A percentile compares a stretch with the other conserved stretches of the same genome.
phyloP scores from a whole-genome alignment of 2,797 vertebrate genomes.

The Fringilla coelebs region DNA sequence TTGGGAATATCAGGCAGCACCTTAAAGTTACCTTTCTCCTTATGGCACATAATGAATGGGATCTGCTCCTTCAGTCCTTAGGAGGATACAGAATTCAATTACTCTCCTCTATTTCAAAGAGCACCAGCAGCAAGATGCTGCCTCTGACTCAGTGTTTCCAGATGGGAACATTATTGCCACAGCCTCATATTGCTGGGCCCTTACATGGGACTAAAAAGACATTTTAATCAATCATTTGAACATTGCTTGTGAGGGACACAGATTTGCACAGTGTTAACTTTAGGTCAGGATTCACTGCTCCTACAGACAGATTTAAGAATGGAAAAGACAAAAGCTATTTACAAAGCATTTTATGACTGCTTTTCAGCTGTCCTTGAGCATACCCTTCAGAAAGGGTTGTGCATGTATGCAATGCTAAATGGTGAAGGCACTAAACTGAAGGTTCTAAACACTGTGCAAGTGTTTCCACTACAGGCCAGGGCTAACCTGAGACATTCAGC shows the following conservation, averaged over 20 bases:
- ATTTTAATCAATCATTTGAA: background rate
- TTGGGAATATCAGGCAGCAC: background rate
- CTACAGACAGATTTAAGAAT: background rate
- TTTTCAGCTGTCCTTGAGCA: background rate
- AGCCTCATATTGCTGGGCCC: background rate
- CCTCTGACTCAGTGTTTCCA: background rate
- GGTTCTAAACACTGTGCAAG: background rate
- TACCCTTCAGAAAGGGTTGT: background rate
- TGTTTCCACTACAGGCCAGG: background rate
- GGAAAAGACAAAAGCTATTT: background rate
- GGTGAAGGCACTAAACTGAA: background rate
- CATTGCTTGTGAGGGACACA: background rate
- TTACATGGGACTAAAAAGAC: background rate
- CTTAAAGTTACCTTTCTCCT: background rate
- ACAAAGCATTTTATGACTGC: background rate
- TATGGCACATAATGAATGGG: accelerated
- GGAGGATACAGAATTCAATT: background rate
- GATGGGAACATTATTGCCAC: background rate
- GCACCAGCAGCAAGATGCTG: background rate
- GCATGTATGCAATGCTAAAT: background rate
- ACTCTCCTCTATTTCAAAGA: background rate
- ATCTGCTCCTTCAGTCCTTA: background rate
- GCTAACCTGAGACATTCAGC: background rate
- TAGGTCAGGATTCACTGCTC: background rate
- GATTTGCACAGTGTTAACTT: background rate